These are phyloP conservation scores for Alectoris magna DNA, from an alignment of 2,797 vertebrate genomes.

Conservation along the genomic window DNA sequence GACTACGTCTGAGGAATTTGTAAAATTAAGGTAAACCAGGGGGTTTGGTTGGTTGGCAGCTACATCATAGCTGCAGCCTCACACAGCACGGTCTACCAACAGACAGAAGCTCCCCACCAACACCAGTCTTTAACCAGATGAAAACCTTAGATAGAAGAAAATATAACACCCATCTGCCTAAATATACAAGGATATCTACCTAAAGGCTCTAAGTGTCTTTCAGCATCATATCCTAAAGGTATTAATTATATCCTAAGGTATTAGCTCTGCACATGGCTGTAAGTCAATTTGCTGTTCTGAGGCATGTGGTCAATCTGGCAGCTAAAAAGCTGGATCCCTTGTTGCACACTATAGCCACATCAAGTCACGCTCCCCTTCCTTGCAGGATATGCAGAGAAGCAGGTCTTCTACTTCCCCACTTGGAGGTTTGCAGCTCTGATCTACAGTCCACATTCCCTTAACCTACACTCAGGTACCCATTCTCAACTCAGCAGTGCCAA, in stretches of 20 bases:
- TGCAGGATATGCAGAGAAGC: neutral
- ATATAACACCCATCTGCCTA: neutral
- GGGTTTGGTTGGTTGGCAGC: neutral
- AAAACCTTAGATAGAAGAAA: neutral
- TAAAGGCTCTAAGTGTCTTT: neutral
- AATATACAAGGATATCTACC: neutral
- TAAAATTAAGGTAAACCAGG: neutral
- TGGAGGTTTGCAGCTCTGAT: neutral
- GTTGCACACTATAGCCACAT: neutral
- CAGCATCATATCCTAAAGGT: neutral
- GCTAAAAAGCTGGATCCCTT: neutral
- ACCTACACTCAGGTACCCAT: neutral
- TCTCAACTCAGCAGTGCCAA: neutral
- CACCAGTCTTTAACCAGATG: neutral
- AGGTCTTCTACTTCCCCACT: neutral
- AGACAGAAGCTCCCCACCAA: neutral
- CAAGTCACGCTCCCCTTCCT: neutral
- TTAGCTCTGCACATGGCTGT: neutral
- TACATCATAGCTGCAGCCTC: accelerated
- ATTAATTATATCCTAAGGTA: neutral
- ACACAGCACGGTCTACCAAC: neutral
- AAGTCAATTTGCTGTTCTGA: neutral
- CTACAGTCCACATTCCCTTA: accelerated
- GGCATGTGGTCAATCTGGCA: neutral
- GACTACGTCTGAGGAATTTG: neutral